Percentiles rank a stretch among this genome's conserved stretches.
Conservation (phyloP, 2,888 invertebrate genomes). For the Meiosimyza decipiens region DNA sequence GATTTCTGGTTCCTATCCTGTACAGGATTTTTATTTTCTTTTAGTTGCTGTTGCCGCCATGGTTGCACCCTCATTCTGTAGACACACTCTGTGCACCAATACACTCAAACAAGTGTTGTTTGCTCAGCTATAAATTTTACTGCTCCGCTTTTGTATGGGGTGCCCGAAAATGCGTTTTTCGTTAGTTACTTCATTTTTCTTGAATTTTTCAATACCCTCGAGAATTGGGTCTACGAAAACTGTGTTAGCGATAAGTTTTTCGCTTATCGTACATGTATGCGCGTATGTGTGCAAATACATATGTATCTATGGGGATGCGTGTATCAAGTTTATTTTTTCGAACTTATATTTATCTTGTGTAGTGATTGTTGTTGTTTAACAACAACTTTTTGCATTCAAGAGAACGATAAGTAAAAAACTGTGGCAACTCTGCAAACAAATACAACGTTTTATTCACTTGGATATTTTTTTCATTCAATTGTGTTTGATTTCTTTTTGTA, state of each 20-base stretch:
- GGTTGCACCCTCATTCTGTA: no score
- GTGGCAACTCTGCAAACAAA: constrained; percentile 2
- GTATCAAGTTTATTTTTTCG: background rate
- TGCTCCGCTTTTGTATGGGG: no score
- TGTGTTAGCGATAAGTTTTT: constrained; percentile 14
- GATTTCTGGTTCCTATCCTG: no score
- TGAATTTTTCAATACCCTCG: constrained; percentile 1
- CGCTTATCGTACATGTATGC: background rate
- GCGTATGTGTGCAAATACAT: background rate
- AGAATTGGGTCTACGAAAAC: constrained; percentile 12
- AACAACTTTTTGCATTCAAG: constrained; percentile 14
- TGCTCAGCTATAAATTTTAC: no score
- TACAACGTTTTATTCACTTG: background rate
- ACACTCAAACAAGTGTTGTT: no score
- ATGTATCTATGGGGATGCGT: background rate
- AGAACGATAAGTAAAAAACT: constrained; percentile 20
- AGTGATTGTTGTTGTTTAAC: background rate
- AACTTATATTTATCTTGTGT: background rate
- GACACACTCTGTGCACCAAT: no score
- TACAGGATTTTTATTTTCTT: no score
- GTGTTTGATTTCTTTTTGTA: background rate
- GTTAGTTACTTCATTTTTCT: background rate
- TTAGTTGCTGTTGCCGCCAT: no score
- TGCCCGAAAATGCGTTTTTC: background rate
- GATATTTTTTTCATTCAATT: background rate